Evolutionary conservation across 37 sponge, comb jelly and placozoan genomes (phyloP).

Genomic region (Hexactinellida sp.): DNA sequence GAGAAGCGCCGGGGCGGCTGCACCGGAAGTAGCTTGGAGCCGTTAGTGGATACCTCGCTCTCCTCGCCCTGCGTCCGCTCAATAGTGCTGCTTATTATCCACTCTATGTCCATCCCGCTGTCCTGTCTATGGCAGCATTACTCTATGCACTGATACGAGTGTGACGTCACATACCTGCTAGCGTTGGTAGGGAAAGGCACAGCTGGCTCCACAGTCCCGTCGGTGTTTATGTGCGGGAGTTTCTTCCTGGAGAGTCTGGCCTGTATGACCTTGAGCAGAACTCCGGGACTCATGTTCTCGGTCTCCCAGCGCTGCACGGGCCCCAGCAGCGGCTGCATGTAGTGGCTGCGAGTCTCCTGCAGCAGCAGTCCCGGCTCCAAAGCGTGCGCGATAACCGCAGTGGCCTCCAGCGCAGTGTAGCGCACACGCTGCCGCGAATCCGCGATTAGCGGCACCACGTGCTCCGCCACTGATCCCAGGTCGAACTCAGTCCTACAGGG

Average conservation of each 20-base stretch:
- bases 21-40: neutral
- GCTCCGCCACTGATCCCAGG: conserved; percentile 26
- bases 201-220: conserved; percentile 59
- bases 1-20: conserved; percentile 13
- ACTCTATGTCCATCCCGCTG: neutral
- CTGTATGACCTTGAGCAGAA: conserved; percentile 41
- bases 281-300: neutral
- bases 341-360: conserved; percentile 13
- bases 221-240: conserved; percentile 36
- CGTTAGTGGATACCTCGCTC: neutral
- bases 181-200: conserved; percentile 19
- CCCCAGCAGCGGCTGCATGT: neutral
- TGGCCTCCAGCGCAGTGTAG: conserved; percentile 54
- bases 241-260: conserved; percentile 36
- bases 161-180: conserved; percentile 5
- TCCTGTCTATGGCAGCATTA: neutral
- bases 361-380: conserved; percentile 30
- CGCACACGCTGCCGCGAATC: conserved; percentile 54
- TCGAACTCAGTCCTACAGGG: conserved; percentile 27
- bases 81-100: neutral
- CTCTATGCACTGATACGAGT: no score
- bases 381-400: conserved; percentile 35
- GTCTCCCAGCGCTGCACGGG: neutral
- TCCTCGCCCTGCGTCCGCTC: neutral
- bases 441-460: conserved; percentile 29